Conservation (phyloP, 2,797 vertebrate genomes). For the Sylvilagus floridanus region DNA sequence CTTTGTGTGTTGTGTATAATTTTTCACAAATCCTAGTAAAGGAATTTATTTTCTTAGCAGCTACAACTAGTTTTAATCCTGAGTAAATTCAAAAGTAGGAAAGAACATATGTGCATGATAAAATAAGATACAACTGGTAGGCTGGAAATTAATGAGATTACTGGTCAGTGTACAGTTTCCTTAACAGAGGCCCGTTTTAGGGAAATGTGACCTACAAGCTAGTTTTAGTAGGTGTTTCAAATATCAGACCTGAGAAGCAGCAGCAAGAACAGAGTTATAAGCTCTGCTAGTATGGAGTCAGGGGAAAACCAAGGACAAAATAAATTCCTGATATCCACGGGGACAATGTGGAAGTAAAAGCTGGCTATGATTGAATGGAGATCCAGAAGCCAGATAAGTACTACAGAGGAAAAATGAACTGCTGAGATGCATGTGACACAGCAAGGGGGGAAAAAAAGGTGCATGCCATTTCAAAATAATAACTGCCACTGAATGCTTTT, state of each 20-base stretch:
- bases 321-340: constrained; percentile 51
- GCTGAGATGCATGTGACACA: not conserved
- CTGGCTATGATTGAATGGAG: constrained; percentile 28
- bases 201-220: constrained; percentile 36
- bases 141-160: constrained; percentile 11
- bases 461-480: not conserved
- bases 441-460: not conserved
- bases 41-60: not conserved
- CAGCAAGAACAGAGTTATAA: constrained; percentile 8
- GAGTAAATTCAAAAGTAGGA: constrained; percentile 23
- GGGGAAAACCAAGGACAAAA: constrained; percentile 26
- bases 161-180: not conserved
- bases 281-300: constrained; percentile 9
- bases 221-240: constrained; percentile 21
- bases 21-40: constrained; percentile 25
- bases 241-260: constrained; percentile 34
- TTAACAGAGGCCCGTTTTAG: constrained; percentile 42
- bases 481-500: not conserved
- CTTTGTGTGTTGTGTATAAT: not conserved
- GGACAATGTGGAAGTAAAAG: not conserved
- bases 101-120: not conserved
- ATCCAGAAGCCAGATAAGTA: not conserved
- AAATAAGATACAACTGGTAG: constrained; percentile 7
- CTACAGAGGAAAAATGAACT: not conserved
- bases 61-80: not conserved